Percentiles rank a stretch among this genome's conserved stretches.
These are phyloP conservation scores for Bombus superbus DNA, from an alignment of 1,140 invertebrate genomes.

Conservation along the genomic window DNA sequence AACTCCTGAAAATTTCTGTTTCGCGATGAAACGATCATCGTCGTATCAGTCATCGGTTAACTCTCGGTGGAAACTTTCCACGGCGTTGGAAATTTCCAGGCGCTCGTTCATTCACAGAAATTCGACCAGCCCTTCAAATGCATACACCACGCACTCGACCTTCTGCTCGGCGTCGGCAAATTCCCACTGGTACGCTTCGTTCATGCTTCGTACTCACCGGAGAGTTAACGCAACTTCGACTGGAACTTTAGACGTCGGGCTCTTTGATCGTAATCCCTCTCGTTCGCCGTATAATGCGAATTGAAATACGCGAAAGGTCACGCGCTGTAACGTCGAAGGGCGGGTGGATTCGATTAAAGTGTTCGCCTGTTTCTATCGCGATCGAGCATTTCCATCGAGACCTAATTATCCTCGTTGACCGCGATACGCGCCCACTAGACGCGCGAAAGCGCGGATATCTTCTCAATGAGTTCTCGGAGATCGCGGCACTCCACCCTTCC, in stretches of 20 bases:
- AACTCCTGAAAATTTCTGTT: no score
- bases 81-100: not conserved
- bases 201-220: not conserved
- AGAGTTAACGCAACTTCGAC: not conserved
- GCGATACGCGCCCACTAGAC: constrained; percentile 22
- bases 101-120: constrained; percentile 11
- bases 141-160: no score
- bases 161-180: not conserved
- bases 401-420: constrained; percentile 45
- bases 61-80: not conserved
- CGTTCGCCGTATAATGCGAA: no score
- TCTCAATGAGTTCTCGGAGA: not conserved
- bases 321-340: not conserved
- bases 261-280: not conserved
- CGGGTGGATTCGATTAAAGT: not conserved
- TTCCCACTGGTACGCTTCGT: not conserved
- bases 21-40: no score
- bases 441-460: not conserved
- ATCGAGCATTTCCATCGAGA: constrained; percentile 22
- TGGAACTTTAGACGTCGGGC: not conserved
- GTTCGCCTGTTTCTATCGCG: constrained; percentile 5
- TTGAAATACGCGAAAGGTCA: not conserved
- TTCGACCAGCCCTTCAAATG: not conserved
- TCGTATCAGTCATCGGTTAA: no score
- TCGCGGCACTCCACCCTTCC: not conserved